phyloP scores from a whole-genome alignment of 1,140 invertebrate species.

The Saccostrea glomerata region DNA sequence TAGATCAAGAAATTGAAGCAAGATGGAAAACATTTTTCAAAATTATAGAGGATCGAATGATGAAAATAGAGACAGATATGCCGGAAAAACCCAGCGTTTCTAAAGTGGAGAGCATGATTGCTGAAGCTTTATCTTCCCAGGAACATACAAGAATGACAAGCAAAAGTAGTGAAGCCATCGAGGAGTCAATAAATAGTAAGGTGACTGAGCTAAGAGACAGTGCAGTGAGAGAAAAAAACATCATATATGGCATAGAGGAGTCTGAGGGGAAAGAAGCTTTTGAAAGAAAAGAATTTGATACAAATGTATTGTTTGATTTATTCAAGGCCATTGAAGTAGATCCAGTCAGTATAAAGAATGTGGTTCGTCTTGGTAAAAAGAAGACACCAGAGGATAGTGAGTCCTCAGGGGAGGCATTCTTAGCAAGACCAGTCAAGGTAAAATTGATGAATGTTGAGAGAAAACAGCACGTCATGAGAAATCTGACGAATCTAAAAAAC shows the following conservation, averaged over 20 bases:
- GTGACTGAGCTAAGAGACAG: slow-evolving; percentile 25
- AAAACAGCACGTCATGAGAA: slow-evolving; percentile 12
- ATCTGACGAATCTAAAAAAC: neutral
- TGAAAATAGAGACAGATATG: neutral
- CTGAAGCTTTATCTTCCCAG: neutral
- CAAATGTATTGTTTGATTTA: neutral
- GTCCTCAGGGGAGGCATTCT: neutral
- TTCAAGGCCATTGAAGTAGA: neutral
- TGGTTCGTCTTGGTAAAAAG: neutral
- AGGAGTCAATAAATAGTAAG: neutral
- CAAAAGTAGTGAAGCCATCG: too few species aligned
- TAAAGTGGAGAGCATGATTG: neutral
- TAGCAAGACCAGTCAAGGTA: neutral
- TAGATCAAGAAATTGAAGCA: slow-evolving; percentile 10
- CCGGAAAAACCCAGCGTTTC: neutral
- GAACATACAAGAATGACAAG: neutral
- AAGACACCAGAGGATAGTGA: neutral
- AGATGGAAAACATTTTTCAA: neutral
- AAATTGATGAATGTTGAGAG: neutral
- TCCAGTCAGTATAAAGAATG: neutral
- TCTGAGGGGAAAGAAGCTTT: neutral
- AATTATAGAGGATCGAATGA: neutral
- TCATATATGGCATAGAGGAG: slow-evolving; percentile 11
- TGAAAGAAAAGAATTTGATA: neutral
- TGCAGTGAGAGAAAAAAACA: neutral